These are phyloP conservation scores for Crioceris asparagi DNA, from an alignment of 2,888 invertebrate genomes.

Conservation along the genomic window DNA sequence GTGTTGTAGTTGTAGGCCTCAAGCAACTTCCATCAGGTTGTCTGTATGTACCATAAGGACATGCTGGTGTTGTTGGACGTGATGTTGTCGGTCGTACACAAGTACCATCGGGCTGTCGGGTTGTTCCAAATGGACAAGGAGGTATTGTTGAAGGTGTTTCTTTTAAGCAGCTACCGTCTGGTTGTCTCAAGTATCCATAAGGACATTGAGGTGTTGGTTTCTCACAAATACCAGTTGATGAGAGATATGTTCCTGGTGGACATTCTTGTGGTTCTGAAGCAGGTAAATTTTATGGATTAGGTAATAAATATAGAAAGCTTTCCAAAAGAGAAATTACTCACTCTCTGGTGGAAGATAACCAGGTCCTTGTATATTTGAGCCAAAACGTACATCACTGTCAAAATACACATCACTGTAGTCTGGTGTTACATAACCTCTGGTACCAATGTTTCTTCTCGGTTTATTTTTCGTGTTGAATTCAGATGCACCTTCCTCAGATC, in stretches of 20 bases:
- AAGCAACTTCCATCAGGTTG: conserved; percentile 12
- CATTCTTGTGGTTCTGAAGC: conserved; percentile 1
- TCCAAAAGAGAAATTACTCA: no score
- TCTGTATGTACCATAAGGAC: conserved; percentile 12
- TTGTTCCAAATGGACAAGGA: conserved; percentile 10
- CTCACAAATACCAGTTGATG: conserved; percentile 8
- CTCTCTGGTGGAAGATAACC: conserved; percentile 35
- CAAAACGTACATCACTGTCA: conserved; percentile 29
- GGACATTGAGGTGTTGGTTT: conserved; percentile 7
- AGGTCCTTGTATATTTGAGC: conserved; percentile 32
- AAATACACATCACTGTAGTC: conserved; percentile 31
- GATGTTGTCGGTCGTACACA: conserved; percentile 8
- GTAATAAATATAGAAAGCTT: no score
- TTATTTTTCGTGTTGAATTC: no score
- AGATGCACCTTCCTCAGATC: no score
- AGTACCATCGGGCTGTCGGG: conserved; percentile 9
- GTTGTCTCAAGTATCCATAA: conserved; percentile 7
- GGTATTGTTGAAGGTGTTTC: conserved; percentile 8
- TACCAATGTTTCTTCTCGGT: no score
- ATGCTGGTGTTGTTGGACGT: conserved; percentile 13
- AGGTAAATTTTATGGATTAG: no score
- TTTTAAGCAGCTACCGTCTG: conserved; percentile 9
- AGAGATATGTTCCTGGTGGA: conserved; percentile 6
- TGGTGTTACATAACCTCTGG: conserved; percentile 28
- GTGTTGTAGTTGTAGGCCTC: conserved; percentile 4